Base-by-base conservation (phyloP, 2,888 invertebrate genomes). In the Keiferia lycopersicella region DNA sequence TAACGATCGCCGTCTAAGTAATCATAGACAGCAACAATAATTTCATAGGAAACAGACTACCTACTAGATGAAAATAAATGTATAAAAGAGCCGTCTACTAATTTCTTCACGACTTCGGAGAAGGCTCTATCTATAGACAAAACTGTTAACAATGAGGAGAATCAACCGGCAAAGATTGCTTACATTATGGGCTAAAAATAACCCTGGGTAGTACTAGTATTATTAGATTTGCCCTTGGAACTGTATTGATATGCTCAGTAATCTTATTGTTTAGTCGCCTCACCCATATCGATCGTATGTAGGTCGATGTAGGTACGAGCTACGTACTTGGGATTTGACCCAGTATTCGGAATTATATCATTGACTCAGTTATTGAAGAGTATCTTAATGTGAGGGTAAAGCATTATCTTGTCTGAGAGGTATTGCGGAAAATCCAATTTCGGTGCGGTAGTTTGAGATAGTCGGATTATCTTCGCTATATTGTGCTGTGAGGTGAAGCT, bases 381-480 rank as follows among this genome's bases (percentile, higher is more conserved):
- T n/a, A 45, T 45, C 16, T 45, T 45, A 45, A 41, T 41, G 3
- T 14, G 14, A 41, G 2, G 6, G 34, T 45, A 45, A 45, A 16
- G 45, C 8, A 56, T 26, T 34, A 56, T 34, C 34, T 34, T 16
- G 56, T 56, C 30, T 34, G 16, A 34, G 34, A 56, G 30, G 26
- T 56, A 26, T 56, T 34, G 12, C 34, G 30, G 34, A 56, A 34
- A 30, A 53, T 53, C 53, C 53, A 30, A 53, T 53, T 53, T 56
- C 56, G 56, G n/a, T 56, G 56, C 56, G 56, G 26, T 26, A 16
- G 34, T n/a, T 16, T 10, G 56, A 56, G 56, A 56, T 56, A 34
- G 34, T 8, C 30, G 56, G 56, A 56, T 56, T 56, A 56, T 56
- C 56, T 56, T 34, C 8, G 56, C 16, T 34, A 11, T 50, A 20